Evolutionary conservation across 2,797 vertebrate species (phyloP).

Genomic region (Lacerta viridis): DNA sequence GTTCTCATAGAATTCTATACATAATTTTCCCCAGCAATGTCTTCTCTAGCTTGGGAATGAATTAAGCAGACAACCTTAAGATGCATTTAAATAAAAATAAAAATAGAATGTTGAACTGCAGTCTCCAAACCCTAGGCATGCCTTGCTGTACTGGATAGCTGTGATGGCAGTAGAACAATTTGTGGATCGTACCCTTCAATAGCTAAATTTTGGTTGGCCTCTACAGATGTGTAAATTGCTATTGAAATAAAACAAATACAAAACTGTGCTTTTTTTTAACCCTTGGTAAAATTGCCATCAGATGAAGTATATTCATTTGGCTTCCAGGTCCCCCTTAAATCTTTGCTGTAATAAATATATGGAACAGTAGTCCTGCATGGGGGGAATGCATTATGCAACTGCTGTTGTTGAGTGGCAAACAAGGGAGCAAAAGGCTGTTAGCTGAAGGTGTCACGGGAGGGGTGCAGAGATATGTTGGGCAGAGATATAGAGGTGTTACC

Average conservation of each 20-base stretch:
- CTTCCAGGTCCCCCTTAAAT: constrained; percentile 54
- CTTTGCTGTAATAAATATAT: constrained; percentile 33
- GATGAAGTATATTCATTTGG: constrained; percentile 60
- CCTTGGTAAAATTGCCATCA: constrained; percentile 70
- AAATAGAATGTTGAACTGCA: not conserved
- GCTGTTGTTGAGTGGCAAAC: not conserved
- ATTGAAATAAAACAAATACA: constrained; percentile 44
- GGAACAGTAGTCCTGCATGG: not conserved
- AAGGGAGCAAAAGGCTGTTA: not conserved
- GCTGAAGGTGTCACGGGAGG: not conserved
- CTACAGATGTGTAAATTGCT: not conserved
- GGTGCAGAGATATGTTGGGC: not conserved
- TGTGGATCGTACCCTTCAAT: not conserved
- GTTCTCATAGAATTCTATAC: not conserved
- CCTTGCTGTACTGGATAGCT: not conserved
- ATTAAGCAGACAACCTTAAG: not conserved
- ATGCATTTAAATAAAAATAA: not conserved
- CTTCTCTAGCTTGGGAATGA: not conserved
- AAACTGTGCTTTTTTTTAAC: constrained; percentile 55
- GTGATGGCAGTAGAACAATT: not conserved
- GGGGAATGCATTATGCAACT: not conserved
- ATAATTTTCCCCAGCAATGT: not conserved
- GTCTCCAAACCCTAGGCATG: not conserved
- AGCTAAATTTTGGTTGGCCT: not conserved
- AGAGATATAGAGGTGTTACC: not conserved